phyloP scores from a whole-genome alignment of 2,797 vertebrate species.

The Macropus fuliginosus region DNA sequence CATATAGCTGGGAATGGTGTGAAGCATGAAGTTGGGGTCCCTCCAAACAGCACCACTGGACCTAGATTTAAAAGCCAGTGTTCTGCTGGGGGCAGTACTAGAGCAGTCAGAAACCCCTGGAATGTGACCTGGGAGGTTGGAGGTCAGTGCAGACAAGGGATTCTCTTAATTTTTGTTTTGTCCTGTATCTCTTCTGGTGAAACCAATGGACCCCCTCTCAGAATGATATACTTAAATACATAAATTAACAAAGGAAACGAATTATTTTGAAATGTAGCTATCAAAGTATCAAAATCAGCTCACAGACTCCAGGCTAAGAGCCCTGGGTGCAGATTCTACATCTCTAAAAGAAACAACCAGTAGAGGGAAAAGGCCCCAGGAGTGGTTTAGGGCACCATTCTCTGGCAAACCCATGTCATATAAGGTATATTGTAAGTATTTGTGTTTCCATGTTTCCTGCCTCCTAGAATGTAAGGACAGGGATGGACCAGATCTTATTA shows the following conservation, averaged over 20 bases:
- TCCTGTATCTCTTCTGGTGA: not conserved
- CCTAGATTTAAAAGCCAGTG: not conserved
- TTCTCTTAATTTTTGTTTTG: not conserved
- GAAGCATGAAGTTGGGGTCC: not conserved
- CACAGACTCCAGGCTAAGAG: not conserved
- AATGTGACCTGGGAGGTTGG: not conserved
- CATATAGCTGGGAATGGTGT: not conserved
- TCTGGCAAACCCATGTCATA: not conserved
- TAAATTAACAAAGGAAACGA: not conserved
- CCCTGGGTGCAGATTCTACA: not conserved
- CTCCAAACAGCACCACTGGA: not conserved
- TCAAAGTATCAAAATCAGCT: not conserved
- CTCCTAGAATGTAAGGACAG: not conserved
- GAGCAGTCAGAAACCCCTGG: not conserved
- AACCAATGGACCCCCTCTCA: not conserved
- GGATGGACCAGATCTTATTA: not conserved
- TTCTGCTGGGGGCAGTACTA: not conserved
- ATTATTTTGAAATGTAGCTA: not conserved
- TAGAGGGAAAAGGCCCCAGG: not conserved
- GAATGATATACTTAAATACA: not conserved
- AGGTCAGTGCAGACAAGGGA: not conserved
- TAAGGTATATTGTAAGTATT: not conserved
- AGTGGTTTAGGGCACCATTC: not conserved
- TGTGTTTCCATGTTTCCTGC: not conserved
- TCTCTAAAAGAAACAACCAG: not conserved